Conservation (phyloP, 2,113 vertebrate genomes). For the Apistogramma diplotaenia region DNA sequence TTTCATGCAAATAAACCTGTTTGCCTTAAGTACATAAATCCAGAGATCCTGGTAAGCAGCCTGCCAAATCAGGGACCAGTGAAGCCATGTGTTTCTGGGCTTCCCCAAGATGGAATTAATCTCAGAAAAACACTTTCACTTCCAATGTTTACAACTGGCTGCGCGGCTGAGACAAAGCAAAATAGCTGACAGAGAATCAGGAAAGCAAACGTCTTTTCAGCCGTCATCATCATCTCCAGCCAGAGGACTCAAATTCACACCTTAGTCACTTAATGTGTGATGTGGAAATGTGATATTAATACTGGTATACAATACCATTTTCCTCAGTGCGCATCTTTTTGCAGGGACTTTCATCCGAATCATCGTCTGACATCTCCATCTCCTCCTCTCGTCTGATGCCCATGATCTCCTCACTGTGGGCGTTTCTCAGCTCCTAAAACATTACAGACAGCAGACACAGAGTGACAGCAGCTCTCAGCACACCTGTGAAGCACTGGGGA, state of each 20-base stretch:
- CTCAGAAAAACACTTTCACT: not conserved
- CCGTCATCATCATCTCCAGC: not conserved
- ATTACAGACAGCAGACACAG: conserved; percentile 12
- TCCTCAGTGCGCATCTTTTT: conserved; percentile 87
- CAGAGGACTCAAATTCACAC: not conserved
- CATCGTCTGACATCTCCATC: conserved; percentile 98
- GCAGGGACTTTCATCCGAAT: conserved; percentile 83
- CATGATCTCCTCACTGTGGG: conserved; percentile 96
- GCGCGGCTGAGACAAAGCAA: not conserved
- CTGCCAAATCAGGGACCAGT: not conserved
- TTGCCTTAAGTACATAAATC: not conserved
- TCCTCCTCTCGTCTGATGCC: conserved; percentile 93
- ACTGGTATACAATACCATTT: conserved; percentile 77
- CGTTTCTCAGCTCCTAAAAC: conserved; percentile 91
- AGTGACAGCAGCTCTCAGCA: not conserved
- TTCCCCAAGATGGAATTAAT: not conserved
- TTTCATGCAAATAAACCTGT: not conserved
- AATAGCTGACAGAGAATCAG: not conserved
- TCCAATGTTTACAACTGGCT: not conserved
- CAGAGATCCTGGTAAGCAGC: not conserved
- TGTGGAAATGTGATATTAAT: not conserved
- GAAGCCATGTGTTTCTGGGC: not conserved
- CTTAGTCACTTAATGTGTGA: not conserved
- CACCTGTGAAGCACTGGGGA: not conserved
- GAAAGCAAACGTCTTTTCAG: not conserved